Evolutionary conservation across 2,113 vertebrate species (phyloP).

Genomic region (Pluvianellus socialis): DNA sequence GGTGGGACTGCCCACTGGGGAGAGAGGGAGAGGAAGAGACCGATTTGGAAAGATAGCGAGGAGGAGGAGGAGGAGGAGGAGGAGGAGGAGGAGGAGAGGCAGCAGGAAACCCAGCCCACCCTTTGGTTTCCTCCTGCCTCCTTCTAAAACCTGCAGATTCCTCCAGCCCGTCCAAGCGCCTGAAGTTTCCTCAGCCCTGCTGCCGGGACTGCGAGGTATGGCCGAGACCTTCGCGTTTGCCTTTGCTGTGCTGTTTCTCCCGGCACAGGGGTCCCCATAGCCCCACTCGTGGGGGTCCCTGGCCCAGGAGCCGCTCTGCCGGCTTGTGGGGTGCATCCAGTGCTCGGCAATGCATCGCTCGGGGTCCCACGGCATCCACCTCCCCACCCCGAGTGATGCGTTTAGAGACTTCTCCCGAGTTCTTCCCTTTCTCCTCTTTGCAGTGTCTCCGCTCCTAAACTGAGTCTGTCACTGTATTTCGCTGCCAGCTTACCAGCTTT

Average conservation of each 20-base stretch:
- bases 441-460: not conserved
- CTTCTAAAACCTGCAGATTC: slow-evolving; percentile 81
- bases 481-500: not conserved
- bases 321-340: not conserved
- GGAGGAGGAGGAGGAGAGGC: slow-evolving; percentile 65
- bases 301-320: not conserved
- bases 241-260: not conserved
- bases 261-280: not conserved
- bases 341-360: fast-evolving
- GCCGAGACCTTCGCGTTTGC: not conserved
- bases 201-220: slow-evolving; percentile 79
- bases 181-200: slow-evolving; percentile 73
- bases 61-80: slow-evolving; percentile 60
- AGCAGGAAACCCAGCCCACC: slow-evolving; percentile 82
- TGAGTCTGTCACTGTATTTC: not conserved
- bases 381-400: not conserved
- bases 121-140: slow-evolving; percentile 81
- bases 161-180: slow-evolving; percentile 74
- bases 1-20: slow-evolving; percentile 62
- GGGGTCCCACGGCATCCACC: not conserved
- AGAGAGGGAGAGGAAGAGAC: slow-evolving; percentile 60
- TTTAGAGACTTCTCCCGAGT: not conserved
- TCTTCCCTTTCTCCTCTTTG: not conserved
- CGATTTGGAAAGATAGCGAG: slow-evolving; percentile 63
- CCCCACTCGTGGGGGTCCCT: not conserved